Conservation (phyloP, 2,888 invertebrate genomes). For the Dryadula phaetusa region DNA sequence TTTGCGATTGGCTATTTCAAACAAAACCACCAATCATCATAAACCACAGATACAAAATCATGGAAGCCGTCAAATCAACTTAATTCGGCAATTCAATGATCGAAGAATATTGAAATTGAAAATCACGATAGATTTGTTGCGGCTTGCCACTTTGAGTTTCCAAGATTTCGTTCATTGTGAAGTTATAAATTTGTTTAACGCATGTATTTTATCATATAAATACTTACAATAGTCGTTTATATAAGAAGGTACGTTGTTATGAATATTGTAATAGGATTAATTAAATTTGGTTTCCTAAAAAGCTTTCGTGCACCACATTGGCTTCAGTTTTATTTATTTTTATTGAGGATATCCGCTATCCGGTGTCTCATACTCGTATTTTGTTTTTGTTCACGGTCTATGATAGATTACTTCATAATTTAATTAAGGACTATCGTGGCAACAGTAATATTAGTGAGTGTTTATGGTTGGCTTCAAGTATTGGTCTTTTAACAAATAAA, state of each 20-base stretch:
- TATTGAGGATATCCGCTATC: constrained; percentile 78
- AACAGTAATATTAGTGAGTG: constrained; percentile 1
- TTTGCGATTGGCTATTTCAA: constrained; percentile 74
- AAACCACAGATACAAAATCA: constrained; percentile 42
- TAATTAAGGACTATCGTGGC: constrained; percentile 54
- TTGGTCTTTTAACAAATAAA: neutral
- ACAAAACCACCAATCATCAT: constrained; percentile 45
- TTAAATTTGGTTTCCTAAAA: constrained; percentile 20
- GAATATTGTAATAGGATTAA: constrained; percentile 8
- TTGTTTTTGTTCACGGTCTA: constrained; percentile 15
- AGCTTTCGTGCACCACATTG: constrained; percentile 25
- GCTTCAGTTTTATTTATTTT: constrained; percentile 47
- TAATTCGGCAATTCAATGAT: constrained; percentile 28
- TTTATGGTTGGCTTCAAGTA: neutral
- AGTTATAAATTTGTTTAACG: constrained; percentile 10
- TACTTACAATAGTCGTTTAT: constrained; percentile 20
- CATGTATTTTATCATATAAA: constrained; percentile 20
- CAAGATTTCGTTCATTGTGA: constrained; percentile 14
- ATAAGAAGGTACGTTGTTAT: constrained; percentile 24
- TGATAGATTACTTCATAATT: constrained; percentile 55
- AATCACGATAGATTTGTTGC: constrained; percentile 33
- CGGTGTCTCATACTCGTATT: constrained; percentile 51
- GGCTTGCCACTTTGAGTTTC: constrained; percentile 26
- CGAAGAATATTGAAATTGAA: constrained; percentile 32
- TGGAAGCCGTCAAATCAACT: constrained; percentile 31